Evolutionary conservation across 2,113 vertebrate species (phyloP).

Genomic region (Elanus axillaris): DNA sequence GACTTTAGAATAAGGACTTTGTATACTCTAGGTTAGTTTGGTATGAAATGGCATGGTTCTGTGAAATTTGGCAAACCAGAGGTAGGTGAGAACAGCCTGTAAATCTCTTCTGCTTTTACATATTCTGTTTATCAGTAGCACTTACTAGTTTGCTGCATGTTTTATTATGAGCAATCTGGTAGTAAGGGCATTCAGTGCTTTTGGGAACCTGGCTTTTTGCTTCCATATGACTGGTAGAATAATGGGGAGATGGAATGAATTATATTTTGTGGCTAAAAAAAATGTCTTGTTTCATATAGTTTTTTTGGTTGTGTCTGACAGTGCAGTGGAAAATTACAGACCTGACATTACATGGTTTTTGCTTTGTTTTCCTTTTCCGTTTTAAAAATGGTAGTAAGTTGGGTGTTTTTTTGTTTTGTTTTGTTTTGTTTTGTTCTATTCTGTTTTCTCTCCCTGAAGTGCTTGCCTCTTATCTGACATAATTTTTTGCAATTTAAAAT

Average conservation of each 20-base stretch:
- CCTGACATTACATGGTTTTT: background rate
- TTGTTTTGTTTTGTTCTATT: background rate
- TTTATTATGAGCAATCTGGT: background rate
- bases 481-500: background rate
- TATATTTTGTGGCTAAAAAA: background rate
- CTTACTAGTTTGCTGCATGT: background rate
- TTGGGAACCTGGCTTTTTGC: background rate
- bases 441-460: background rate
- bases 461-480: background rate
- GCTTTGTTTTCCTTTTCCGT: background rate
- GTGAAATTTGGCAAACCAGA: background rate
- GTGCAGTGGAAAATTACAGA: background rate
- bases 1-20: background rate
- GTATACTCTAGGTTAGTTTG: background rate
- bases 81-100: background rate
- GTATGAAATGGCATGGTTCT: background rate
- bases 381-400: background rate
- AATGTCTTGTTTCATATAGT: background rate
- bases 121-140: background rate
- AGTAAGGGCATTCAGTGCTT: background rate
- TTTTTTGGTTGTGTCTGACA: background rate
- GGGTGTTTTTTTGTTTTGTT: no score
- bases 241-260: background rate
- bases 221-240: background rate
- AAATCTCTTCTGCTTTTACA: background rate